Percentiles rank a stretch among this genome's conserved stretches.
These are phyloP conservation scores for Megaceryle torquata DNA, from an alignment of 2,113 vertebrate genomes.

Conservation along the genomic window DNA sequence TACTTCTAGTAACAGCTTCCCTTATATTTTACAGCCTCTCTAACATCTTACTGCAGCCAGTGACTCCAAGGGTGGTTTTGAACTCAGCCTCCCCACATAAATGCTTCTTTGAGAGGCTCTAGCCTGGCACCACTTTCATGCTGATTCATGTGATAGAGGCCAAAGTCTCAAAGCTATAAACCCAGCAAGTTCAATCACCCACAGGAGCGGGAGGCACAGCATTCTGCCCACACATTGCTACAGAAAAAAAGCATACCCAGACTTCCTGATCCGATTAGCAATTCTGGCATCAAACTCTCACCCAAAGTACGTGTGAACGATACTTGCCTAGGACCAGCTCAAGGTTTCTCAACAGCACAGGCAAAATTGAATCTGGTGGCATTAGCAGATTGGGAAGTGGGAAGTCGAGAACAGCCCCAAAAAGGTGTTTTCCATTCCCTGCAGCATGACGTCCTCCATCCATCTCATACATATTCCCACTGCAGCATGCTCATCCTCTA, in stretches of 20 bases:
- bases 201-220: neutral
- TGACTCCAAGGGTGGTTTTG: constrained; percentile 3
- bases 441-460: neutral
- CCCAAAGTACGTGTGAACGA: constrained; percentile 16
- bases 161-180: constrained; percentile 55
- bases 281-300: constrained; percentile 38
- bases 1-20: neutral
- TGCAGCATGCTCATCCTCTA: neutral
- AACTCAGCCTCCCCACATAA: constrained; percentile 19
- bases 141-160: constrained; percentile 28
- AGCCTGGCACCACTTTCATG: constrained; percentile 31
- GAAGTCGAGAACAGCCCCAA: neutral
- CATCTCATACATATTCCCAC: neutral
- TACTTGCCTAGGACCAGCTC: constrained; percentile 24
- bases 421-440: neutral
- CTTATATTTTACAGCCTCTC: neutral
- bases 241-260: constrained; percentile 31
- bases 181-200: neutral
- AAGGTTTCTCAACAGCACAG: constrained; percentile 14
- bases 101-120: constrained; percentile 19
- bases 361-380: neutral
- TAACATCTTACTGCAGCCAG: neutral
- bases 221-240: constrained; percentile 24
- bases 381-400: neutral
- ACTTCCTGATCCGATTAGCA: constrained; percentile 54